phyloP scores from a whole-genome alignment of 2,797 vertebrate species.

The Microctenopoma stevenorrisi region DNA sequence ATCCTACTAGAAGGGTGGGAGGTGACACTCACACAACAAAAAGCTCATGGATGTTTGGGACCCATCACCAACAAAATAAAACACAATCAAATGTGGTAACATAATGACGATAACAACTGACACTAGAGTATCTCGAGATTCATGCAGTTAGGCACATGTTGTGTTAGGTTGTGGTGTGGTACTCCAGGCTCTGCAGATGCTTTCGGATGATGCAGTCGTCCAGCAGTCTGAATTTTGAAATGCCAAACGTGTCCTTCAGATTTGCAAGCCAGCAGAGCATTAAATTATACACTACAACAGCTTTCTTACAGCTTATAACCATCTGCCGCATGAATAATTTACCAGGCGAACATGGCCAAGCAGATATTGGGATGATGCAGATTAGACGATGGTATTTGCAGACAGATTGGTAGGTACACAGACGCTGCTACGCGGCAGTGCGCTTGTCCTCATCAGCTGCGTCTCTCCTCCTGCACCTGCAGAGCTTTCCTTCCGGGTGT shows the following conservation, averaged over 20 bases:
- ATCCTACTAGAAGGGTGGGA: not conserved
- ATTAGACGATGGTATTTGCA: not conserved
- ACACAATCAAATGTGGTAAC: no score
- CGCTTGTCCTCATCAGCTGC: not conserved
- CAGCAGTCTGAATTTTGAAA: not conserved
- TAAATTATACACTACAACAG: conserved; percentile 28
- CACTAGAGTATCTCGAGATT: no score
- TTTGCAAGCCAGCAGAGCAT: conserved; percentile 29
- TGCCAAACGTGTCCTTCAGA: conserved; percentile 39
- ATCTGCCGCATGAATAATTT: conserved; percentile 26
- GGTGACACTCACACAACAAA: no score
- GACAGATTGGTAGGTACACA: not conserved
- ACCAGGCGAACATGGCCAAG: conserved; percentile 15
- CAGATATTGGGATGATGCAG: not conserved
- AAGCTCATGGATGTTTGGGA: no score
- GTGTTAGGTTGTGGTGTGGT: not conserved
- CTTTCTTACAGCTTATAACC: conserved; percentile 26
- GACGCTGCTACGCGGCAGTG: not conserved
- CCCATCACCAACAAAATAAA: no score
- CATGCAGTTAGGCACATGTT: no score
- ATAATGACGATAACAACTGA: no score
- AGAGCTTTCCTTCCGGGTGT: conserved; percentile 98
- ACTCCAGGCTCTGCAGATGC: conserved; percentile 12
- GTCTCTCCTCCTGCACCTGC: conserved; percentile 74
- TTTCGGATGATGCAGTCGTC: conserved; percentile 24